Evolutionary conservation across 2,888 invertebrate genomes (phyloP), one percentile per base, ranked within the genome.

Genomic region (Rhamnusium bicolor): DNA sequence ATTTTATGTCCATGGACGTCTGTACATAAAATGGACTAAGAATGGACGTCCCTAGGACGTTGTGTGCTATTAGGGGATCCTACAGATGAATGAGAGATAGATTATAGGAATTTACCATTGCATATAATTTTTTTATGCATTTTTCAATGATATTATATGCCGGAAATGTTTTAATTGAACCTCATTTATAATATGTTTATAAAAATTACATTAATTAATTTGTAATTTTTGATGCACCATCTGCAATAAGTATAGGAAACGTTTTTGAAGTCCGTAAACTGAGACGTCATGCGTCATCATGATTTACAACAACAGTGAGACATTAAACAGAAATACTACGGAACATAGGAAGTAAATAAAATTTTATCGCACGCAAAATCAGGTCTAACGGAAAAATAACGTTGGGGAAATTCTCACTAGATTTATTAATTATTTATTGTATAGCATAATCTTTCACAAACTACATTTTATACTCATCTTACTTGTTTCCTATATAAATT

Each of bases 341-440:
- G 62, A 40, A 61, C 53, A 18, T 18, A 27, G 53, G 62, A 46
- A 53, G 18, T 62, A 63, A 71, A 71, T 65, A 71, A 63, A 63
- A 63, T 47, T 71, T 65, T 71, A 71, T 71, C 63, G 63, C 47
- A 58, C 65, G 70, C 56, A 32, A 71, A 71, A 65, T 71, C 65
- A 18, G 32, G 51, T 29, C 16, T 58, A 49, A 7, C 14, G 27
- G 46, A 27, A 46, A 46, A 62, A 54, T 24, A 40, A 24, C 46
- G 61, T 16, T 16, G 29, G 18, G 63, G 24, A 62, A 60, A 62
- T 46, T 62, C 61, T 19, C 40, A 10, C 61, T 61, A 40, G 40
- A 49, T 47, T 49, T 63, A 63, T 49, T 63, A 63, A 49, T 47
- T 49, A 51, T 63, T 49, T 49, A 63, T 51, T 27, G 19, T 21